Conservation (phyloP, 2,797 vertebrate genomes). For the Capromys pilorides region DNA sequence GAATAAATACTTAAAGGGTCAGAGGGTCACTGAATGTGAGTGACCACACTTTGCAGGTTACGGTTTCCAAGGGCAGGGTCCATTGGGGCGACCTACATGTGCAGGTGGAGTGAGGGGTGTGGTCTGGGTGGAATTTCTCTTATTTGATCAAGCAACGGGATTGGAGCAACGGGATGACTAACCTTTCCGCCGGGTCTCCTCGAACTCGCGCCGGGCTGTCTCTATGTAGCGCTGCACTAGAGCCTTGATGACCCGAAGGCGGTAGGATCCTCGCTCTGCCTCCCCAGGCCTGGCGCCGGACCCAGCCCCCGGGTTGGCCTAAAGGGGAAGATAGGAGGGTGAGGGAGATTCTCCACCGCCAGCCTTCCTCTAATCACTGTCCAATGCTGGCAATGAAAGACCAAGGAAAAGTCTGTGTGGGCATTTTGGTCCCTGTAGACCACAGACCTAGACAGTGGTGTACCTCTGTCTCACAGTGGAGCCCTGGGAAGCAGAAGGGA, state of each 20-base stretch:
- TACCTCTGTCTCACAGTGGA: not conserved
- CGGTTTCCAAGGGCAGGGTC: not conserved
- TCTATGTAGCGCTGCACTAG: conserved; percentile 94
- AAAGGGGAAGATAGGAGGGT: conserved; percentile 18
- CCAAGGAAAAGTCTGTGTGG: not conserved
- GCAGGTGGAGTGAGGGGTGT: not conserved
- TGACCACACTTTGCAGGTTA: not conserved
- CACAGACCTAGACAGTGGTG: not conserved
- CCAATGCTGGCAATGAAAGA: not conserved
- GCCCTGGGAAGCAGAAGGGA: not conserved
- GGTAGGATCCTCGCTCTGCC: conserved; percentile 84
- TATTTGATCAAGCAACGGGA: not conserved
- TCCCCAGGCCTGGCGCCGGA: conserved; percentile 54
- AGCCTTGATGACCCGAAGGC: conserved; percentile 90
- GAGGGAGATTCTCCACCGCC: not conserved
- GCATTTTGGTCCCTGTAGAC: not conserved
- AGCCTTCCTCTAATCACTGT: not conserved
- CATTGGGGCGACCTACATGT: not conserved
- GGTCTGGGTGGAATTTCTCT: not conserved
- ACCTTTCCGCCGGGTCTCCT: conserved; percentile 93
- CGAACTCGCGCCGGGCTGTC: conserved; percentile 91
- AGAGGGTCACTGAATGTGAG: not conserved
- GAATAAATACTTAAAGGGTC: not conserved
- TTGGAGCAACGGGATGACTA: conserved; percentile 3
- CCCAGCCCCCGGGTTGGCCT: conserved; percentile 72